Evolutionary conservation across 2,113 vertebrate species (phyloP).

Genomic region (Misgurnus anguillicaudatus): DNA sequence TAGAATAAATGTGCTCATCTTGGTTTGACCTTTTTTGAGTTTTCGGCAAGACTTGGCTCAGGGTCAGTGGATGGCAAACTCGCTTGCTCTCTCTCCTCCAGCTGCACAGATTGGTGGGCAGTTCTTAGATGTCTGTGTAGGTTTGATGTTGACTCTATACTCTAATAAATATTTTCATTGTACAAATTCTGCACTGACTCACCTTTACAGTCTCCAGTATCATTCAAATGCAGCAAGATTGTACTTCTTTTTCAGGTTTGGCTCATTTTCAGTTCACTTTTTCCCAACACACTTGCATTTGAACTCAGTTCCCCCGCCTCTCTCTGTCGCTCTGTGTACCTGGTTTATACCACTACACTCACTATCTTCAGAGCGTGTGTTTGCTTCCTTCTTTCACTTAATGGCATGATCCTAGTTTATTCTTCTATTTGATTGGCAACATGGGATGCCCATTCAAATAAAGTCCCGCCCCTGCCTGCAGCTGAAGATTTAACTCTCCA

Average conservation of each 20-base stretch:
- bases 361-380: too few species aligned
- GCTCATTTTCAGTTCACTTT: too few species aligned
- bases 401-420: too few species aligned
- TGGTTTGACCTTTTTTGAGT: background rate
- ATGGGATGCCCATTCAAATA: too few species aligned
- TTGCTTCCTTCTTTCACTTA: too few species aligned
- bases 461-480: too few species aligned
- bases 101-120: background rate
- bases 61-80: background rate
- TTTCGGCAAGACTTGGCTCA: background rate
- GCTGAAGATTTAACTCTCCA: too few species aligned
- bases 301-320: too few species aligned
- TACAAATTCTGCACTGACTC: background rate
- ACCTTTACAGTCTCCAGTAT: background rate
- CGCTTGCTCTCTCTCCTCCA: background rate
- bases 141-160: constrained; percentile 7
- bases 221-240: constrained; percentile 13
- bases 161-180: background rate
- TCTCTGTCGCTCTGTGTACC: too few species aligned
- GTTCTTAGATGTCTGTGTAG: constrained; percentile 9
- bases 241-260: background rate
- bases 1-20: background rate
- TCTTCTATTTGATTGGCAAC: too few species aligned
- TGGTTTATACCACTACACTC: too few species aligned
- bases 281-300: too few species aligned